Evolutionary conservation across 2,113 vertebrate genomes (phyloP).

Genomic region (Atractosteus spatula): DNA sequence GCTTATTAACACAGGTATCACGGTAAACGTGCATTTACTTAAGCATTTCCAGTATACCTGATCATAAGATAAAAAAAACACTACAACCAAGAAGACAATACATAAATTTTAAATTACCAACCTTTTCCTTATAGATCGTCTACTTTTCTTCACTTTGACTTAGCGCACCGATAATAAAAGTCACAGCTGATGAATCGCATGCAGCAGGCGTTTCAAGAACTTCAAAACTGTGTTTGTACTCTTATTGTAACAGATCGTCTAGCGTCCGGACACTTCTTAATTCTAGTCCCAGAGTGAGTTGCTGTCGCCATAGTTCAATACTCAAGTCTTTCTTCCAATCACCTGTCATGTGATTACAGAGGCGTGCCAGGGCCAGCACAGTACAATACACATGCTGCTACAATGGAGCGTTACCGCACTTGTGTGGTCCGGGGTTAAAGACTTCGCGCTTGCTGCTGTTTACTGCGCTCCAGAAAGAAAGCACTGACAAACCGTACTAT

Average conservation of each 20-base stretch:
- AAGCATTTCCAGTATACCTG: too few species aligned
- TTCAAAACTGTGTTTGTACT: not conserved
- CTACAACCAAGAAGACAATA: too few species aligned
- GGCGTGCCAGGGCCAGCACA: slow-evolving; percentile 16
- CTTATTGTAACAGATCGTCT: not conserved
- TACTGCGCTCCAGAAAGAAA: not conserved
- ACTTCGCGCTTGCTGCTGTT: not conserved
- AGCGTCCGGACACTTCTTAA: not conserved
- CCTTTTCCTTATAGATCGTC: not conserved
- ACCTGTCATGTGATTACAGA: slow-evolving; percentile 30
- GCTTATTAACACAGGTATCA: too few species aligned
- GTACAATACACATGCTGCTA: not conserved
- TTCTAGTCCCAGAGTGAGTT: not conserved
- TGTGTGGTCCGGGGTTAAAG: not conserved
- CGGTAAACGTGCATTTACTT: too few species aligned
- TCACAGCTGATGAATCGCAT: not conserved
- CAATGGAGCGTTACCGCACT: not conserved
- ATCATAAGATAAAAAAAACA: too few species aligned
- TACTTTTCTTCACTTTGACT: not conserved
- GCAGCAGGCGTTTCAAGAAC: not conserved
- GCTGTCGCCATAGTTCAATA: slow-evolving; percentile 14
- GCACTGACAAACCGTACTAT: too few species aligned
- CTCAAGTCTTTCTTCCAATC: slow-evolving; percentile 20
- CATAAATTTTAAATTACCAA: not conserved
- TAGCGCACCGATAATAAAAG: not conserved